Base-by-base conservation (phyloP, 2,797 vertebrate genomes). In the Eidolon dupreanum region DNA sequence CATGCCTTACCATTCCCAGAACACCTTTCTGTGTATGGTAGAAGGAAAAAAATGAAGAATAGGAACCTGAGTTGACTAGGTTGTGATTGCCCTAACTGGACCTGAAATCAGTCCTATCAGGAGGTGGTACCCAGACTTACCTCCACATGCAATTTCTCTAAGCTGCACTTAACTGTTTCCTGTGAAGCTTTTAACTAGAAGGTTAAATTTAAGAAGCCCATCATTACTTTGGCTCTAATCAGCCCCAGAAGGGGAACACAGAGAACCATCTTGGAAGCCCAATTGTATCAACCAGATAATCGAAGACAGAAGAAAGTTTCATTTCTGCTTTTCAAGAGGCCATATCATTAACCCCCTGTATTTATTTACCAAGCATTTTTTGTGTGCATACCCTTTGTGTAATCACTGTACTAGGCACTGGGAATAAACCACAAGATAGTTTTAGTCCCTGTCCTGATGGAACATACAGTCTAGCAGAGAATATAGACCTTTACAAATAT, bases 221-320 rank as follows among this genome's bases (percentile, higher is more conserved):
- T 85, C 28, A 2, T 63, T 82, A 75, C 46, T 57, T 71, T 66
- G 63, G 24, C 22, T 82, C 68, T 78, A 8, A 73, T 77, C 24
- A 83, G 28, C 31, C n/a, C 53, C 68, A 71, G 46, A 88, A 85
- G 88, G 49, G 22, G 41, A 88, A 4, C 41, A 78, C 13, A 68
- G 33, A 65, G 8, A 61, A 55, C 57, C 8, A 12, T 65, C 36
- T 90, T 78, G 68, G 70, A 93, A 84, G 57, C 22, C 31, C 19
- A 87, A 0, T 55, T 92, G 13, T 90, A 74, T 63, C 65, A 33
- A 33, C 33, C 33, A 78, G 41, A 90, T 61, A 66, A 53, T 86
- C 49, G 70, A 79, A 84, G 59, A 74, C 31, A n/a, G 68, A 59
- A 85, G 53, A 66, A 96, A 84, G 70, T 83, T 86, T 90, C 41